These are phyloP conservation scores for Sapajus apella DNA, from an alignment of 2,113 vertebrate genomes.

Conservation along the genomic window DNA sequence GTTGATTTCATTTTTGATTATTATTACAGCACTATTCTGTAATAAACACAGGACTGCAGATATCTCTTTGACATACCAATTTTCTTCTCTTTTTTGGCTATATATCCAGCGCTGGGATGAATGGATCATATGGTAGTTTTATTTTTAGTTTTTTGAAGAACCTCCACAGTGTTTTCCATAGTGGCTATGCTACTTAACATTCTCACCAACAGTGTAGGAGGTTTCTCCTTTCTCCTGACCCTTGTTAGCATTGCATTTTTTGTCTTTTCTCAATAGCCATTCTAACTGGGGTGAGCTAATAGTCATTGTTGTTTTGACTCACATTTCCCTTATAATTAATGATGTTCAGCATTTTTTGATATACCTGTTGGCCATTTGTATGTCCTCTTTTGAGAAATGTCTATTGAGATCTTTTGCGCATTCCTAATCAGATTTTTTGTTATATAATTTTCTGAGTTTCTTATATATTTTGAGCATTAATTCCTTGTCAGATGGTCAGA, in stretches of 20 bases:
- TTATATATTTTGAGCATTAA: neutral
- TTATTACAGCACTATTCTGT: too few relatives aligned
- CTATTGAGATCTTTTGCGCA: neutral
- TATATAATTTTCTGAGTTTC: neutral
- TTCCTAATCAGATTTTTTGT: neutral
- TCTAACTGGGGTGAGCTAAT: neutral
- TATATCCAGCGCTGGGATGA: neutral
- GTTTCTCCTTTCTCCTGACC: neutral
- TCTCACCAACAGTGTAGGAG: neutral
- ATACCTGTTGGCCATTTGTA: neutral
- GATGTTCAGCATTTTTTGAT: neutral
- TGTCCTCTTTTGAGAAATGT: neutral
- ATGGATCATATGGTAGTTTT: neutral
- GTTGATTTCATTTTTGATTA: neutral
- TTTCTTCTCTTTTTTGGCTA: neutral
- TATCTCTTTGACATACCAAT: neutral
- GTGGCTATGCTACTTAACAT: neutral
- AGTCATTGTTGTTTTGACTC: neutral
- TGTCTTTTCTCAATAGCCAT: neutral
- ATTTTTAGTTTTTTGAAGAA: neutral
- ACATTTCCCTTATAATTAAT: neutral
- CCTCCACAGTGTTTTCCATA: neutral
- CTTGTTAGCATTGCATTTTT: neutral
- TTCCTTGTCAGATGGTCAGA: neutral
- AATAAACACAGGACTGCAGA: neutral